Evolutionary conservation across 1,140 invertebrate genomes (phyloP), one percentile per base, ranked within the genome.

Genomic region (Euglossa dilemma): DNA sequence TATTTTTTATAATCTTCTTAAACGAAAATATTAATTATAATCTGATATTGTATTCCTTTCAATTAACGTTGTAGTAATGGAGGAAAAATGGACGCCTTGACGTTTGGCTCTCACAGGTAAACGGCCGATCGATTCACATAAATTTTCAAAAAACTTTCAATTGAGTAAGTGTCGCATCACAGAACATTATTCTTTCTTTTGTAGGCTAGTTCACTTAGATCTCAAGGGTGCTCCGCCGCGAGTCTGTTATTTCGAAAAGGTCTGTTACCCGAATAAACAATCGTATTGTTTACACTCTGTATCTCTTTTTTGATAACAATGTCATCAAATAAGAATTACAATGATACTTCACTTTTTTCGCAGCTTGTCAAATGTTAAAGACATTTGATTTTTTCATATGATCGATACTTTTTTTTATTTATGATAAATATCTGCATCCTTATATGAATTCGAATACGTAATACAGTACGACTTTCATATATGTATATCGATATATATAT

Each of bases 201-300:
- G 6, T 80, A 95, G 96, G 87, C 93, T 97, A 71, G 94, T 97
- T 56, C 97, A 97, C 93, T 94, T 97, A 69, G 97, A 97, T 93
- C 92, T 97, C n/a, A 97, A 97, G 93, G 97, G 97, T 36, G 96
- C 96, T 25, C 96, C 97, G 9, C 96, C 96, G 25, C 96, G 96
- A 91, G 92, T 97, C 43, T 93, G 92, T 45, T 97, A 96, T 90
- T 95, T 97, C 52, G 96, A 96, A 93, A 95, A 97, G 94, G 95
- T 96, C 91, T 43, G 74, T 86, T 59, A 36, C 20, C 4, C 28
- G n/a, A 36, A 61, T 79, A 61, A 80, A 85, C 67, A 61, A 73
- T 64, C 73, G 54, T 71, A 85, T 87, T 87, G 87, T 87, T 90
- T 90, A 85, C 82, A 78, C 66, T 64, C 50, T 36, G 57, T 70